Conservation (phyloP, 2,113 vertebrate species). For the Piaya cayana region DNA sequence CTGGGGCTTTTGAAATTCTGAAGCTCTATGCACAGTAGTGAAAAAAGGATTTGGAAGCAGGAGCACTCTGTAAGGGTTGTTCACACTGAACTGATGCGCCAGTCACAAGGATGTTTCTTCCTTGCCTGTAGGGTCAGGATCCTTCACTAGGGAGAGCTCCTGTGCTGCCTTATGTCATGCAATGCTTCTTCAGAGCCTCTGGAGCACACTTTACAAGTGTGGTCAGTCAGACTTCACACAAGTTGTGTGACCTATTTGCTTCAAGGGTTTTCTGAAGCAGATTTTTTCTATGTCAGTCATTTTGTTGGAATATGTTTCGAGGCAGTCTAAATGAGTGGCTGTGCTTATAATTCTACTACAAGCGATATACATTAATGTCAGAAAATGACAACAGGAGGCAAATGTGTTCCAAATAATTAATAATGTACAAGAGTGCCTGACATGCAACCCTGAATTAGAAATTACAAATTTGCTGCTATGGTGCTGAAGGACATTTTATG, state of each 20-base stretch:
- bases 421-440: neutral
- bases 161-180: neutral
- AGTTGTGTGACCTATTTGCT: neutral
- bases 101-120: neutral
- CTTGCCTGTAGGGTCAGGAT: neutral
- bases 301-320: neutral
- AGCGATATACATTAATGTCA: neutral
- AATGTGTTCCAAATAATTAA: neutral
- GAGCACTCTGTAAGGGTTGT: neutral
- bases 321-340: neutral
- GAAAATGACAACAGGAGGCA: conserved; percentile 33
- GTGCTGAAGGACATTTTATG: neutral
- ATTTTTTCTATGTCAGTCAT: neutral
- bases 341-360: neutral
- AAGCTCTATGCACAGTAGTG: neutral
- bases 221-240: neutral
- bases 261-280: neutral
- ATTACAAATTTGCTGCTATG: neutral
- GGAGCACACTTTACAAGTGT: neutral
- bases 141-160: neutral
- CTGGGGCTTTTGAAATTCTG: neutral
- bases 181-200: neutral
- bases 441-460: neutral
- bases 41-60: neutral
- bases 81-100: neutral